phyloP scores from a whole-genome alignment of 2,888 invertebrate species.

The Podabrus alpinus region DNA sequence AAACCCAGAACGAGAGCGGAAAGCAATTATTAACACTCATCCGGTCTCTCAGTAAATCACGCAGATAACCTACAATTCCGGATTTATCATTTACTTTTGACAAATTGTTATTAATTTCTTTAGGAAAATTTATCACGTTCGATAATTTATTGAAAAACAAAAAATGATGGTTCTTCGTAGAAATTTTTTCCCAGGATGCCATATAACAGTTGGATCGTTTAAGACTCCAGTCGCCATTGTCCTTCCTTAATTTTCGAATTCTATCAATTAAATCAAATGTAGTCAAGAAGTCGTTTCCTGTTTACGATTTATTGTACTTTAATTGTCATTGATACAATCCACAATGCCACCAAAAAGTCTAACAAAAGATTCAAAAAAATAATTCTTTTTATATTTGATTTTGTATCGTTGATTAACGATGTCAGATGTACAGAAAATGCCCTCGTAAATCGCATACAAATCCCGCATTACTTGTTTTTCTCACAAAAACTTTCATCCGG shows the following conservation, averaged over 20 bases:
- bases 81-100: conserved; percentile 48
- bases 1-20: conserved; percentile 49
- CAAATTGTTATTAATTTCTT: conserved; percentile 38
- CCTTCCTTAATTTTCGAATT: conserved; percentile 3
- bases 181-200: not conserved
- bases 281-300: conserved; percentile 40
- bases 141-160: not conserved
- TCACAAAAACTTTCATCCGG: conserved; percentile 44
- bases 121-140: conserved; percentile 18
- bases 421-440: conserved; percentile 41
- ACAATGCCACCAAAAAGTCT: conserved; percentile 25
- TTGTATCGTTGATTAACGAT: conserved; percentile 41
- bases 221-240: not conserved
- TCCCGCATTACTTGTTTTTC: conserved; percentile 45
- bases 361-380: conserved; percentile 33
- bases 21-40: conserved; percentile 53
- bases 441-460: conserved; percentile 46
- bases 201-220: not conserved
- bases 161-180: not conserved
- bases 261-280: conserved; percentile 29
- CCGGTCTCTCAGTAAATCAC: conserved; percentile 53
- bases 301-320: conserved; percentile 43
- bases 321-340: conserved; percentile 40
- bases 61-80: conserved; percentile 47
- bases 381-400: conserved; percentile 36